Evolutionary conservation across 2,113 vertebrate species (phyloP), one percentile per base, ranked within the genome.

Genomic region (Datnioides undecimradiatus): DNA sequence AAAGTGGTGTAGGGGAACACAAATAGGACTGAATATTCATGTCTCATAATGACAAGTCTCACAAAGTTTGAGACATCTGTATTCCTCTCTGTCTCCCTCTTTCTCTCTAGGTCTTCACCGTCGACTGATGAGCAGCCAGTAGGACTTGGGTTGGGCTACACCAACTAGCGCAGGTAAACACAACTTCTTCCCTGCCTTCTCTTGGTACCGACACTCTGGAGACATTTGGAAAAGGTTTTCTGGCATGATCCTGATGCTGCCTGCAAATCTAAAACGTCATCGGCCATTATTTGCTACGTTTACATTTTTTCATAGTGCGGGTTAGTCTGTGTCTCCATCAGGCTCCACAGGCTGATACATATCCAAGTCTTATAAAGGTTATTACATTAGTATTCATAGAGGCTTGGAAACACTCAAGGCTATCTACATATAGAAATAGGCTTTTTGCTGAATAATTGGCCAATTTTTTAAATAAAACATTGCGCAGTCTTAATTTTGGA

Each of bases 91-190:
- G 21, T 83, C 34, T 81, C 45, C 16, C 14, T 16, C 23, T 16
- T 2, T 23, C 27, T 83, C 34, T 81, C 45, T 48, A 82, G 87
- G 58, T 88, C 81, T 80, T 73, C 69, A 41, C 66, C 70, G 77
- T 71, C 34, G 67, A 75, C 88, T 73, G 74, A 92, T 88, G 90
- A 91, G 72, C 76, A 76, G 78, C 74, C 68, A 62, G 57, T 91
- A 92, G 79, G 63, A 72, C 71, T 11, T n/a, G 33, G 68, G 59
- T 81, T 83, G 76, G 81, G 45, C 75, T 45, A 69, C 80, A 78
- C 66, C 41, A 23, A 88, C 75, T 78, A 66, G 73, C 79, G 72
- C 52, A 93, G 92, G 92, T 94, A 89, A 92, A 87, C 77, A 85
- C 75, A 31, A 27, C n/a, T 33, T 55, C 36, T 16, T 59, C 74